phyloP scores from a whole-genome alignment of 2,797 vertebrate species.

The Denticeps clupeoides region DNA sequence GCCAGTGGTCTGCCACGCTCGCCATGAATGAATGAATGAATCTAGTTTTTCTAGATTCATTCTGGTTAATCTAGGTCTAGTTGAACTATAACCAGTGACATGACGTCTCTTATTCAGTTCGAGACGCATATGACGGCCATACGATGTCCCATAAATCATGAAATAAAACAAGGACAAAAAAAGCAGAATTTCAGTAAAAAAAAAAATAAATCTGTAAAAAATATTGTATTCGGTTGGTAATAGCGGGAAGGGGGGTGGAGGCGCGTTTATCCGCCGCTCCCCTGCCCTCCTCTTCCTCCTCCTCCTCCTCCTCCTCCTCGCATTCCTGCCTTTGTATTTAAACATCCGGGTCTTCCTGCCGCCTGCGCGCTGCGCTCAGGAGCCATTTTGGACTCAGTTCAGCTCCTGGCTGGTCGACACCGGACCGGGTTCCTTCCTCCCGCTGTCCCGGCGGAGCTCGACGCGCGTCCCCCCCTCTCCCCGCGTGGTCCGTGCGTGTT shows the following conservation, averaged over 20 bases:
- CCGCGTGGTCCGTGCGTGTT: background rate
- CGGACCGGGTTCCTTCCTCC: conserved; percentile 21
- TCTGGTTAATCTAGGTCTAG: too few relatives aligned
- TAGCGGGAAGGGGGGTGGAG: too few relatives aligned
- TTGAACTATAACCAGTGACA: too few relatives aligned
- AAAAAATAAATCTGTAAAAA: too few relatives aligned
- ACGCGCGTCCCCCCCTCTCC: conserved; percentile 1
- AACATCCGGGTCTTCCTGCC: conserved; percentile 74
- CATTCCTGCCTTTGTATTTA: conserved; percentile 60
- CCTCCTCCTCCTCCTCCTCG: conserved; percentile 24
- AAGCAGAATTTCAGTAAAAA: too few relatives aligned
- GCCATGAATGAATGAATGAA: too few relatives aligned
- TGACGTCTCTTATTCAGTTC: too few relatives aligned
- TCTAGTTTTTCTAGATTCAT: too few relatives aligned
- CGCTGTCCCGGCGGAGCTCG: conserved; percentile 15
- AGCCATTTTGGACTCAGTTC: conserved; percentile 76
- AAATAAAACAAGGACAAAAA: background rate
- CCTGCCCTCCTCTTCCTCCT: conserved; percentile 14
- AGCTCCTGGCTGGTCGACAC: conserved; percentile 36
- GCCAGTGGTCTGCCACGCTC: too few relatives aligned
- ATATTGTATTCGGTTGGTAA: too few relatives aligned
- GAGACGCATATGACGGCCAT: too few relatives aligned
- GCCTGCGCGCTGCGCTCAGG: conserved; percentile 51
- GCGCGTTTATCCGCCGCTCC: conserved; percentile 13
- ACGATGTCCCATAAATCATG: too few relatives aligned